Evolutionary conservation across 2,888 invertebrate genomes (phyloP), one percentile per base, ranked within the genome.

Genomic region (Drosophila sordidula): DNA sequence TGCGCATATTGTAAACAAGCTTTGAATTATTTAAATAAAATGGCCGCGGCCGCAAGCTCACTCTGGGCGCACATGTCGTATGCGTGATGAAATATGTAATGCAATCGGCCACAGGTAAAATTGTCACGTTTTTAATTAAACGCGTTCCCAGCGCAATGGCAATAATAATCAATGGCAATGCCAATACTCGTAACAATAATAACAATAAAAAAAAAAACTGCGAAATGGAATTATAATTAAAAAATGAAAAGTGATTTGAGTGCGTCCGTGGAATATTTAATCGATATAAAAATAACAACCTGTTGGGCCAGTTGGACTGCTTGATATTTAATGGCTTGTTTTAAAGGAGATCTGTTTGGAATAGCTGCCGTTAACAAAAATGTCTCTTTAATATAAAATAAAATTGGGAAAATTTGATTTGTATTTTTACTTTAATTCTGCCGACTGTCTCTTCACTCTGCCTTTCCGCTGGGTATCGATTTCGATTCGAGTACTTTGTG

Each of bases 111-210:
- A 78, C 75, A 78, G 80, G 87, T 81, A 70, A 81, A 88, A 86
- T 88, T 86, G 85, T 86, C 85, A 86, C 85, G 85, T 86, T 88
- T 86, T 86, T 89, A 86, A 86, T 86, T 86, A 86, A 86, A 87
- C 74, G 68, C 52, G 36, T 45, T 51, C 54, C 36, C 61, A 58
- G 44, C 56, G 32, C 29, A 47, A 50, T 42, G 34, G 63, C 65
- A 65, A 67, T 68, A 76, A 80, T 74, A 85, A 82, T 81, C 84
- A 82, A 82, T 80, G 74, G 47, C 47, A 42, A 42, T 36, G 39
- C 36, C 67, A 56, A 66, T 64, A 65, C 56, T 38, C 54, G 50
- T 32, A 34, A 39, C 26, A 71, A 66, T 25, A 47, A 49, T 18
- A 70, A 49, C 18, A 52, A 34, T 2, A 41, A 16, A 42, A 18